Evolutionary conservation across 2,888 invertebrate species (phyloP), one percentile per base, ranked within the genome.

Genomic region (Selenia dentaria): DNA sequence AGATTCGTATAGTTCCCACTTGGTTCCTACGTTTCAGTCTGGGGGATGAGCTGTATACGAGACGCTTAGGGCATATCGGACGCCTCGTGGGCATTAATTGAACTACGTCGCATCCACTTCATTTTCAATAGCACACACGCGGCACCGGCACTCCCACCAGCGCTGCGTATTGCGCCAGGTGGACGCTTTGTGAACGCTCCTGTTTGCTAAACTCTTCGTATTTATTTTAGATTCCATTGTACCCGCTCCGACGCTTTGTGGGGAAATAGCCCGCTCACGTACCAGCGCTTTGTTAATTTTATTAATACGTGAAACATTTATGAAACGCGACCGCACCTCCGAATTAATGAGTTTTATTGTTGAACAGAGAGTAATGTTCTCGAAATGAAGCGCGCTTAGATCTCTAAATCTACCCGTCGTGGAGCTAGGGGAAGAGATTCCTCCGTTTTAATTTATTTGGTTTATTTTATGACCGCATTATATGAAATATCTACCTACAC

Each of bases 221-320:
- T 90, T 89, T 90, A 90, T 89, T 90, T 87, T 89, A 88, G 81
- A 84, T 82, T 79, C 85, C 74, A 86, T 89, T 89, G 89, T 89
- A 64, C 74, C 58, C 75, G 76, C 77, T 79, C 81, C 78, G 61
- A 79, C 81, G 84, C 85, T 88, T 85, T 87, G 86, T 83, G 77
- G 80, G 76, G 68, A 79, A 83, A 85, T 85, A 83, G 84, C 86
- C 85, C 83, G 80, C 80, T 73, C 74, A 76, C 77, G 75, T 72
- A 76, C 78, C 57, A 57, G 59, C 71, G 82, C 87, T 88, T 89
- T 89, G 90, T 89, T 88, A 89, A 89, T 90, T 87, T 90, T 89
- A 90, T 90, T 87, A 90, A 88, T 88, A 86, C 81, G 80, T 89
- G 81, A 89, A 90, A 89, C 88, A 88, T 90, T 89, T 84, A 89